Conservation (phyloP, 92 coral and sea anemone species). For the Palythoa grandiflora region DNA sequence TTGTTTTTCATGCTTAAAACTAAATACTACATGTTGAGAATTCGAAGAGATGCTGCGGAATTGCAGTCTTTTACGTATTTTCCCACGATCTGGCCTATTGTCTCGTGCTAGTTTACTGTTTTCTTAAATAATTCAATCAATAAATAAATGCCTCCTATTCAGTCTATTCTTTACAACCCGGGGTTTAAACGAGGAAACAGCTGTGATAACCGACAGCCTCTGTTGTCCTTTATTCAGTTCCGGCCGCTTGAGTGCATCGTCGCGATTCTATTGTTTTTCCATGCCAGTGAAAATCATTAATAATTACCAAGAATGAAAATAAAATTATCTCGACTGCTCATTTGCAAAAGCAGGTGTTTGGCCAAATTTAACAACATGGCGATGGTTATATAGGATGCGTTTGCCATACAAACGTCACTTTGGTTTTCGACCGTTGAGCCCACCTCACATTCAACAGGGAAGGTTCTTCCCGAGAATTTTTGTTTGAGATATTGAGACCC, state of each 20-base stretch:
- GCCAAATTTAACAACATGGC: background rate
- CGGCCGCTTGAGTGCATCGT: slow-evolving; percentile 26
- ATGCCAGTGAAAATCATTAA: background rate
- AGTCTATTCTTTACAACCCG: slow-evolving; percentile 32
- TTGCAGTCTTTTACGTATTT: slow-evolving; percentile 17
- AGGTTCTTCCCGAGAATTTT: background rate
- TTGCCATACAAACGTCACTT: no score
- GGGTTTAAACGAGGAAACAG: slow-evolving; percentile 38
- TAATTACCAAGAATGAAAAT: background rate
- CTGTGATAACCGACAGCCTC: slow-evolving; percentile 21
- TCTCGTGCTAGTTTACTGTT: slow-evolving; percentile 30
- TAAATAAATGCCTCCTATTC: slow-evolving; percentile 16
- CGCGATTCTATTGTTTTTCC: slow-evolving; percentile 29
- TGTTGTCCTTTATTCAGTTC: background rate
- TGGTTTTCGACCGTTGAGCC: background rate
- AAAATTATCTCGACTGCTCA: slow-evolving; percentile 29
- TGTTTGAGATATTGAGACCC: background rate
- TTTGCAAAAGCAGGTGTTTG: slow-evolving; percentile 32
- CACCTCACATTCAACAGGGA: no score
- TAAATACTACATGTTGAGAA: background rate
- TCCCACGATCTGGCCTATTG: slow-evolving; percentile 49
- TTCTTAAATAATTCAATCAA: slow-evolving; percentile 33
- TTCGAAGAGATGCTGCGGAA: slow-evolving; percentile 26
- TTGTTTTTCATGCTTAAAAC: no score
- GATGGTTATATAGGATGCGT: no score